Conservation (phyloP, 2,113 vertebrate species). For the Lamprotornis superbus region DNA sequence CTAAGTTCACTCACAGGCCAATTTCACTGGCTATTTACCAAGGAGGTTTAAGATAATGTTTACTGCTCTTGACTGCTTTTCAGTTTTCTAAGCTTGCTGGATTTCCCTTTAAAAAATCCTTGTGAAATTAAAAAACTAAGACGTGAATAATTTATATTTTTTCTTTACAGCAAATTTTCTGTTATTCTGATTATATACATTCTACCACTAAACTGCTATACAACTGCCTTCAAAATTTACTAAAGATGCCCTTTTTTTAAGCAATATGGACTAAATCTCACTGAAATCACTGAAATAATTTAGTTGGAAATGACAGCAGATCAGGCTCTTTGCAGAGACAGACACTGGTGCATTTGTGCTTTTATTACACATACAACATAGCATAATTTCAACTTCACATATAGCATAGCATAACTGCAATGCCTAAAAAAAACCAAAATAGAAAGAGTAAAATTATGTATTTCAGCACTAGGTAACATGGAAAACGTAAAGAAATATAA, state of each 20-base stretch:
- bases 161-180: background rate
- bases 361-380: background rate
- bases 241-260: background rate
- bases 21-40: constrained; percentile 52
- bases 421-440: background rate
- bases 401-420: background rate
- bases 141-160: background rate
- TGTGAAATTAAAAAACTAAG: background rate
- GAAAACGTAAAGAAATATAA: background rate
- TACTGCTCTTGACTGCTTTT: constrained; percentile 7
- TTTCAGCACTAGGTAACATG: background rate
- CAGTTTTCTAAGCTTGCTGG: background rate
- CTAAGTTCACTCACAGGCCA: constrained; percentile 66
- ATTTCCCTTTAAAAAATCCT: background rate
- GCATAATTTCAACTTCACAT: background rate
- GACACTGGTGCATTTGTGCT: background rate
- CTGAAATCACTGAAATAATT: background rate
- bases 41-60: constrained; percentile 41
- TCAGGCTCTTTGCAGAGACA: background rate
- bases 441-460: background rate
- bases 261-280: background rate
- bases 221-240: background rate
- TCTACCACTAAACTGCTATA: background rate
- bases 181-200: background rate
- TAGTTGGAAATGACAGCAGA: background rate